Conservation (phyloP, 2,888 invertebrate species). For the Timandra comae region DNA sequence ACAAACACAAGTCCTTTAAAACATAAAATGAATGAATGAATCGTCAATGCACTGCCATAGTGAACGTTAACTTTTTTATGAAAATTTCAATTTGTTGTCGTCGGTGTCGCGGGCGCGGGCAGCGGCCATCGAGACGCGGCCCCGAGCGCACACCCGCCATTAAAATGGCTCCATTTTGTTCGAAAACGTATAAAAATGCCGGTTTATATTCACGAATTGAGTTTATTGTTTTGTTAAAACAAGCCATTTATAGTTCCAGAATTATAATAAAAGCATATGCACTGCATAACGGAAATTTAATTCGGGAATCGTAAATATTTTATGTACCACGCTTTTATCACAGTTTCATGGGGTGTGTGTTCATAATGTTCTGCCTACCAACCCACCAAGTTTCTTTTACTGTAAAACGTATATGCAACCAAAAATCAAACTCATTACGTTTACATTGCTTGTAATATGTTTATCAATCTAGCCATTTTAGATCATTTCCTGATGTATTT, state of each 20-base stretch:
- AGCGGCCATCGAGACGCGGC: constrained; percentile 17
- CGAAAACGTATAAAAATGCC: constrained; percentile 40
- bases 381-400: too few relatives aligned
- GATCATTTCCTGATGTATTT: too few relatives aligned
- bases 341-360: constrained; percentile 4
- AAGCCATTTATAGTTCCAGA: constrained; percentile 34
- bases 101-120: constrained; percentile 18
- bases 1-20: too few relatives aligned
- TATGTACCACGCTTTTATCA: constrained; percentile 14
- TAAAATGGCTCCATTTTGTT: constrained; percentile 42
- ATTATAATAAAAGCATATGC: constrained; percentile 24
- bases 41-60: too few relatives aligned
- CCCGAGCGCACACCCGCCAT: constrained; percentile 37
- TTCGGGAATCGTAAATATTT: constrained; percentile 22
- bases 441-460: too few relatives aligned
- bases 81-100: constrained; percentile 33
- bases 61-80: too few relatives aligned
- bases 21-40: too few relatives aligned
- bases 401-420: too few relatives aligned
- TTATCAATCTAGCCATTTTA: too few relatives aligned
- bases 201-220: constrained; percentile 43
- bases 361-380: too few relatives aligned
- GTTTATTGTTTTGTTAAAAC: constrained; percentile 37
- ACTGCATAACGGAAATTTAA: constrained; percentile 21
- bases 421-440: too few relatives aligned